Evolutionary conservation across 2,113 vertebrate species (phyloP).

Genomic region (Ailuropoda melanoleuca): DNA sequence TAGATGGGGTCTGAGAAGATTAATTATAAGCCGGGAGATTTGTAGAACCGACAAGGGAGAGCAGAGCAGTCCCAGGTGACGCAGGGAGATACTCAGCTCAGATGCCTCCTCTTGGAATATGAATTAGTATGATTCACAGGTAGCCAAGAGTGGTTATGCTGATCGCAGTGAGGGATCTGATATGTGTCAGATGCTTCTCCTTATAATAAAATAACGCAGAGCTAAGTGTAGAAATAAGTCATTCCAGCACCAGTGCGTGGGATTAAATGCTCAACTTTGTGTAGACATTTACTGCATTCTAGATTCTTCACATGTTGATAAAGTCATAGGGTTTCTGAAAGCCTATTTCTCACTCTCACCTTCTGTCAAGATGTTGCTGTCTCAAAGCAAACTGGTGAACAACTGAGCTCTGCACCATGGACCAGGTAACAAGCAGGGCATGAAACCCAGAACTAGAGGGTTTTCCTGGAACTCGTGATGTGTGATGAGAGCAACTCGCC

Average conservation of each 20-base stretch:
- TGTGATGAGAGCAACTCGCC: background rate
- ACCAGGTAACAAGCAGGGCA: background rate
- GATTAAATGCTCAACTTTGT: background rate
- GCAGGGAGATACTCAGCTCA: background rate
- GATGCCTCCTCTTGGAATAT: background rate
- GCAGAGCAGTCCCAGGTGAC: background rate
- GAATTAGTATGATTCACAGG: background rate
- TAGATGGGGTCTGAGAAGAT: background rate
- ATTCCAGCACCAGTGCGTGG: background rate
- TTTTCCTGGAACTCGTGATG: background rate
- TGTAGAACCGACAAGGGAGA: background rate
- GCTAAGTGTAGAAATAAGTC: background rate
- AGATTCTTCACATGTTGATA: background rate
- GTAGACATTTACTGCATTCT: background rate
- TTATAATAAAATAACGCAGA: background rate
- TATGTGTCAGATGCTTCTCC: background rate
- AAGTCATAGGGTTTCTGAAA: constrained; percentile 8
- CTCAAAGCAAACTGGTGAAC: background rate
- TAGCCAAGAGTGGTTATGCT: background rate
- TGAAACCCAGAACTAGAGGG: background rate
- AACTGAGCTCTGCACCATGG: too few relatives aligned
- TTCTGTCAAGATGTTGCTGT: background rate
- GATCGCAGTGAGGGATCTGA: background rate
- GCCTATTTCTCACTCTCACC: background rate
- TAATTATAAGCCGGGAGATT: background rate